Conservation (phyloP, 2,888 invertebrate species). For the Agonopterix alstromeriana region DNA sequence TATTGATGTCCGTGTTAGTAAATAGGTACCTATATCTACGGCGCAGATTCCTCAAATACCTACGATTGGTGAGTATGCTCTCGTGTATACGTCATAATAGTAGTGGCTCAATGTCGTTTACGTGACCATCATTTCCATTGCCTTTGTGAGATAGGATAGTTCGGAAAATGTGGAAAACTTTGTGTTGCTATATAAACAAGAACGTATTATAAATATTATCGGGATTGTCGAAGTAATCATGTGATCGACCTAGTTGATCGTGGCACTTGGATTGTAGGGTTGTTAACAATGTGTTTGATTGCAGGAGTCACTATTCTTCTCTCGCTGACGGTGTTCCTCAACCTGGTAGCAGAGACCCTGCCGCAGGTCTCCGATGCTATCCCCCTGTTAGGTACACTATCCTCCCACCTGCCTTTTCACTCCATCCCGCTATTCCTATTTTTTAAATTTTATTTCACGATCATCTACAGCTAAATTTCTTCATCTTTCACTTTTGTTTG, state of each 20-base stretch:
- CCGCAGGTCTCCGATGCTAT: constrained; percentile 99
- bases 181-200: no score
- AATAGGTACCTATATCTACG: background rate
- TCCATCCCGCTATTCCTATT: constrained; percentile 45
- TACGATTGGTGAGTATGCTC: no score
- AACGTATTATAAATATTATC: no score
- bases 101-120: constrained; percentile 24
- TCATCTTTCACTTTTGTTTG: constrained; percentile 27
- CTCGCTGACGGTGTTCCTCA: constrained; percentile 99
- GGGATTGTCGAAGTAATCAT: no score
- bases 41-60: background rate
- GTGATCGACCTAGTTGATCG: no score
- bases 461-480: constrained; percentile 30
- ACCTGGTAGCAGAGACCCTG: constrained; percentile 99
- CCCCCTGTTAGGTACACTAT: constrained; percentile 97
- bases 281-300: constrained; percentile 83
- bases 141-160: no score
- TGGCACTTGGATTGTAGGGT: constrained; percentile 17
- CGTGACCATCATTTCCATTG: constrained; percentile 19
- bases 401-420: constrained; percentile 53
- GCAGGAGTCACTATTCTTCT: constrained; percentile 99
- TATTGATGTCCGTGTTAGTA: constrained; percentile 22
- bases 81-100: constrained; percentile 9
- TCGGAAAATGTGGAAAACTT: no score
- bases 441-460: constrained; percentile 37